Evolutionary conservation across 2,888 invertebrate genomes (phyloP).

Genomic region (Panorpa germanica): DNA sequence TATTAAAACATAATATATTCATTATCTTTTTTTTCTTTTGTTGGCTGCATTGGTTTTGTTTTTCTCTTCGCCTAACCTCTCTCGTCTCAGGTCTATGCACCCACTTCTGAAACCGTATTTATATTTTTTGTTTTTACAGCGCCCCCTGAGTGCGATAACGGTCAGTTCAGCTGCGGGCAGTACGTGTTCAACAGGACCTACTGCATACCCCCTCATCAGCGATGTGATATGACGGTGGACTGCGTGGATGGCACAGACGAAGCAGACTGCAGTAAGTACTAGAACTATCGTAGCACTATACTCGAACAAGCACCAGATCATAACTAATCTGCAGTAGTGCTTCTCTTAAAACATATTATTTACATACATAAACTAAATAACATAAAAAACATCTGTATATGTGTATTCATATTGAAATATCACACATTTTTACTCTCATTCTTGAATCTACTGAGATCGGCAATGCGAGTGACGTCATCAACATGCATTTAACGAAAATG

Average conservation of each 20-base stretch:
- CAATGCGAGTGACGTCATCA: too few species aligned
- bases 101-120: slow-evolving; percentile 5
- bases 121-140: slow-evolving; percentile 36
- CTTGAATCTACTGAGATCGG: too few species aligned
- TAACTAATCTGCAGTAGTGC: too few species aligned
- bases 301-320: too few species aligned
- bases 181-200: slow-evolving; percentile 93
- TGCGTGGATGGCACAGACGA: slow-evolving; percentile 93
- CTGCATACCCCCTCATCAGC: slow-evolving; percentile 82
- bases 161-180: slow-evolving; percentile 80
- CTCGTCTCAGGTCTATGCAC: slow-evolving; percentile 1
- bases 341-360: too few species aligned
- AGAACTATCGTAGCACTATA: too few species aligned
- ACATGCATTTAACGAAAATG: too few species aligned
- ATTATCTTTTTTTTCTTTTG: not conserved
- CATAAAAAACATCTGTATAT: too few species aligned
- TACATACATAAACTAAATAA: too few species aligned
- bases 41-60: not conserved
- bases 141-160: slow-evolving; percentile 84
- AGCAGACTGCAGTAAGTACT: slow-evolving; percentile 80
- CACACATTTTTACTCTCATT: too few species aligned
- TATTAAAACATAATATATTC: too few species aligned
- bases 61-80: not conserved
- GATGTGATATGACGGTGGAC: slow-evolving; percentile 89
- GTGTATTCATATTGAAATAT: too few species aligned